Evolutionary conservation across 2,797 vertebrate species (phyloP).

Genomic region (Alca torda): DNA sequence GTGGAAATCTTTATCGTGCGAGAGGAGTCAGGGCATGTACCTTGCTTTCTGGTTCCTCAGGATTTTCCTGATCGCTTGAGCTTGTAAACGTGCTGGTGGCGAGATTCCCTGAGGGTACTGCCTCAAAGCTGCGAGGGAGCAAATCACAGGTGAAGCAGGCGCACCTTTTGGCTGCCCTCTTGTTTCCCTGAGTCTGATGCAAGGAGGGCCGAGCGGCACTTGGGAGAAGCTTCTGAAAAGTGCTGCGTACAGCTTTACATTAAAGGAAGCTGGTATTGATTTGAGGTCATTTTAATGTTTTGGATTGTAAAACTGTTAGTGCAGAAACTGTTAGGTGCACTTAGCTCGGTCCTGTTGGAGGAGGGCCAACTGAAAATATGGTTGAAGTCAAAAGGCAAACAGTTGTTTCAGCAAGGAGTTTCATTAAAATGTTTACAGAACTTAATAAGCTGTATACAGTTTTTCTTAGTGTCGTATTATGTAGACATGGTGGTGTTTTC

Average conservation of each 20-base stretch:
- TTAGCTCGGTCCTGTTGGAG: not conserved
- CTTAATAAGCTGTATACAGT: accelerated
- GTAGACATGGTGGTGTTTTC: accelerated
- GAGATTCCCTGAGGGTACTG: not conserved
- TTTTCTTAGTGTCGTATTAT: not conserved
- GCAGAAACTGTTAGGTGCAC: not conserved
- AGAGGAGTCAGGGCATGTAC: not conserved
- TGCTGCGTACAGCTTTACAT: accelerated
- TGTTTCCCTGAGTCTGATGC: not conserved
- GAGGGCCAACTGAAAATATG: not conserved
- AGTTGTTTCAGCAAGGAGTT: not conserved
- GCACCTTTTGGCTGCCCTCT: accelerated
- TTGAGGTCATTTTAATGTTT: not conserved
- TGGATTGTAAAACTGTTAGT: not conserved
- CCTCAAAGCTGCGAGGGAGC: not conserved
- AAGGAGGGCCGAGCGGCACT: not conserved
- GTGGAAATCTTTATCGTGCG: accelerated
- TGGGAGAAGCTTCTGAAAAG: not conserved
- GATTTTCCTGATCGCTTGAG: not conserved
- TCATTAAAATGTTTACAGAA: not conserved
- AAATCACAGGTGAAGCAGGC: accelerated
- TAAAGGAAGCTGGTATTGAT: not conserved
- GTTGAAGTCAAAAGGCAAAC: not conserved
- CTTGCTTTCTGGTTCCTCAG: not conserved
- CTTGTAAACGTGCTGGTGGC: accelerated